Base-by-base conservation (phyloP, 2,888 invertebrate species). In the Caenorhabditis macrosperma region DNA sequence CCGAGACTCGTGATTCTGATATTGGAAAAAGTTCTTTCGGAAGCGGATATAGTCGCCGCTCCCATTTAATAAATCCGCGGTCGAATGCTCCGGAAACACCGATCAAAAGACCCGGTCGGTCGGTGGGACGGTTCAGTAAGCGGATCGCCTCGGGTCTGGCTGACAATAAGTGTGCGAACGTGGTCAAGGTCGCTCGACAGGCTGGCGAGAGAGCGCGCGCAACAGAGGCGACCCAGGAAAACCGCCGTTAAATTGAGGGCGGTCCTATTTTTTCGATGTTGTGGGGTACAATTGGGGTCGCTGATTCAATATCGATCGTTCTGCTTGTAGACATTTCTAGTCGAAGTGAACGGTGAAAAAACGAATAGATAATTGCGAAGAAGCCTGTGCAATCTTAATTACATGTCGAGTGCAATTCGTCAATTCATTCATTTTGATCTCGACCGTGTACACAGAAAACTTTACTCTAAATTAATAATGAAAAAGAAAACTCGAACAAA, bases 121-220 rank as follows among this genome's bases (percentile, higher is more conserved):
- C 35, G 30, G 35, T n/a, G 52, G 15, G 57, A 17, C 44, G 50
- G 63, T 63, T 52, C 57, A 63, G 67, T 61, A 67, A 78, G 78
- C 67, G 67, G 72, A 72, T 63, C 55, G 72, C 57, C 54, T 26
- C 44, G 41, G 52, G 20, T 50, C 15, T 46, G 67, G 52, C 60
- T 71, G 69, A 71, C 69, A 71, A 71, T 72, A 72, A 71, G 71
- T 71, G 71, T 71, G 69, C 69, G 69, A 71, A 61, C 69, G 71
- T 72, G 63, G 72, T 63, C 72, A 72, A 72, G 72, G 72, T 63
- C 72, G 63, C 35, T 55, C 57, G 46, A 59, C 55, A 59, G 48
- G 26, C 35, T 30, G 24, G 48, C 10, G 35, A 64, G 35, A 64
- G 33, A 30, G 22, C 7, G 48, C 10, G 44, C 35, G 60, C 38